phyloP scores from a whole-genome alignment of 2,113 vertebrate genomes.

The Sander vitreus region DNA sequence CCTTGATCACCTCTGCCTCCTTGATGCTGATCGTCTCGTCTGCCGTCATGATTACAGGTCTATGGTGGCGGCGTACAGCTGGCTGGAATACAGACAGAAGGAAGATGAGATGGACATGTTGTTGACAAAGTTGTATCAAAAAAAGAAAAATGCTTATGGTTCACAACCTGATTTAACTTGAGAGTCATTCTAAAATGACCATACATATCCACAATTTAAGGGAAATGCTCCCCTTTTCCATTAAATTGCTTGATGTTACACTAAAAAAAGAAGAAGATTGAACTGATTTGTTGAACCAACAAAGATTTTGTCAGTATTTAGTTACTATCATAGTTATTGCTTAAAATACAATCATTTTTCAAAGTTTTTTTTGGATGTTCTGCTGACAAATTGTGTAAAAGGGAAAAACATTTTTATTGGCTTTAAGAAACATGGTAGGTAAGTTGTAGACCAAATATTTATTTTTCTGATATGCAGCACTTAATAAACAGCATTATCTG shows the following conservation, averaged over 20 bases:
- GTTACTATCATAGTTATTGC: not conserved
- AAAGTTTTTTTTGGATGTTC: not conserved
- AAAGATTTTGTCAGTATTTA: not conserved
- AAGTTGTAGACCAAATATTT: not conserved
- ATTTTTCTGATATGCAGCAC: not conserved
- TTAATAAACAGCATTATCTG: not conserved
- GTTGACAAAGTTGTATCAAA: not conserved
- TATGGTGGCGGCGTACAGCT: slow-evolving; percentile 30
- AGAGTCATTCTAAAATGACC: not conserved
- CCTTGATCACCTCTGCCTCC: slow-evolving; percentile 97
- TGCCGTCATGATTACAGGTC: slow-evolving; percentile 92
- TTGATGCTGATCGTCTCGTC: slow-evolving; percentile 98
- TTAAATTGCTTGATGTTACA: not conserved
- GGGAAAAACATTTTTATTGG: not conserved
- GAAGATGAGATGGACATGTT: not conserved
- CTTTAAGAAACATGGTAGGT: not conserved
- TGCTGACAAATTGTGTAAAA: not conserved
- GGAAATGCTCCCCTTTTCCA: not conserved
- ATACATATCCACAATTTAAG: not conserved
- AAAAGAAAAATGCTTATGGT: not conserved
- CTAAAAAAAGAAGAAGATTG: not conserved
- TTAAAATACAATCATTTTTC: not conserved
- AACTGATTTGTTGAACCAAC: not conserved
- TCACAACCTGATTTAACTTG: not conserved
- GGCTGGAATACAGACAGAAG: not conserved